Percentiles rank a stretch among this genome's conserved stretches.
These are phyloP conservation scores for Lycia hirtaria DNA, from an alignment of 2,888 invertebrate species.

Conservation along the genomic window DNA sequence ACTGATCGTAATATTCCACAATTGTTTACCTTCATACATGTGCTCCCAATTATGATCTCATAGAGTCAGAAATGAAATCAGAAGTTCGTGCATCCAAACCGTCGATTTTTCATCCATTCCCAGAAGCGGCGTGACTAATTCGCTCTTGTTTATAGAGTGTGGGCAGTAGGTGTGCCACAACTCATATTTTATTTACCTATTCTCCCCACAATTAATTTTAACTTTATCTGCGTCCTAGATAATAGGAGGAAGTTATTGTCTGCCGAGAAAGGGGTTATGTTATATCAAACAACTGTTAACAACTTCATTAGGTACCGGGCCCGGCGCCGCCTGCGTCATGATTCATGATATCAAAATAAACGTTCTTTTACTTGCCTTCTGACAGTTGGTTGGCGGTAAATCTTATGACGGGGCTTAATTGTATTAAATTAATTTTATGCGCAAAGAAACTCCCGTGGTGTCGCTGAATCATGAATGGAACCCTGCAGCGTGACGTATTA, in stretches of 20 bases:
- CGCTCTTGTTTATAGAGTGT: slow-evolving; percentile 40
- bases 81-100: slow-evolving; percentile 12
- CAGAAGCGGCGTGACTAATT: slow-evolving; percentile 41
- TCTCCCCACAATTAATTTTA: slow-evolving; percentile 37
- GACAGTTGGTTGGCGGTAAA: slow-evolving; percentile 58
- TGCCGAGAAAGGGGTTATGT: slow-evolving; percentile 50
- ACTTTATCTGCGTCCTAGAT: slow-evolving; percentile 41
- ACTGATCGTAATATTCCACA: not conserved
- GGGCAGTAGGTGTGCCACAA: slow-evolving; percentile 36
- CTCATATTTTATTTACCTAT: slow-evolving; percentile 38
- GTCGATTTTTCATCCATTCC: slow-evolving; percentile 39
- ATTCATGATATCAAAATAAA: slow-evolving; percentile 75
- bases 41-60: slow-evolving; percentile 20
- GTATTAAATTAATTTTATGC: slow-evolving; percentile 47
- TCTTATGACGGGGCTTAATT: slow-evolving; percentile 57
- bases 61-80: slow-evolving; percentile 17
- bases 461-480: slow-evolving; percentile 5
- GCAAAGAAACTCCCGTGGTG: slow-evolving; percentile 16
- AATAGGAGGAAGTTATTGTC: slow-evolving; percentile 56
- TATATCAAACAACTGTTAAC: slow-evolving; percentile 47
- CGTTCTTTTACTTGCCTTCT: slow-evolving; percentile 58
- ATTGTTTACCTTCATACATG: slow-evolving; percentile 13
- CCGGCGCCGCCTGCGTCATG: slow-evolving; percentile 45
- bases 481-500: not conserved
- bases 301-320: slow-evolving; percentile 38